These are phyloP conservation scores for Lottia scabra DNA, from an alignment of 2,888 invertebrate species.

Conservation along the genomic window DNA sequence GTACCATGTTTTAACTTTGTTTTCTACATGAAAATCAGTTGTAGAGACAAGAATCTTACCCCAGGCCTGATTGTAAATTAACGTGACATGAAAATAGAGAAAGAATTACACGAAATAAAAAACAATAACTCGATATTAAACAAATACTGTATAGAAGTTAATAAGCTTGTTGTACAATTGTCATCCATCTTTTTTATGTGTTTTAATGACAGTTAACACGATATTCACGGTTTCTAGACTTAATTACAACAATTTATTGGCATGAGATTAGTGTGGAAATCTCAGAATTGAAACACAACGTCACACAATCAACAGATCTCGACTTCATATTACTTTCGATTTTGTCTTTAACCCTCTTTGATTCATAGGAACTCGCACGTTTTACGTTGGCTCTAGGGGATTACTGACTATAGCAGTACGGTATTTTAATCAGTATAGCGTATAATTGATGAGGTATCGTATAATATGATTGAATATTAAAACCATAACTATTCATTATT, in stretches of 20 bases:
- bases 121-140: not conserved
- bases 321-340: not conserved
- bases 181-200: slow-evolving; percentile 6
- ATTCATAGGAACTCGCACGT: not conserved
- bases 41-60: not conserved
- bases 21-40: not conserved
- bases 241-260: not conserved
- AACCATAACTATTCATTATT: too few relatives aligned
- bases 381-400: not conserved
- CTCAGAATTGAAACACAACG: too few relatives aligned
- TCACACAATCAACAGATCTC: too few relatives aligned
- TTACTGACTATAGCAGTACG: not conserved
- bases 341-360: not conserved
- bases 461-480: too few relatives aligned
- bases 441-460: too few relatives aligned
- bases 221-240: not conserved
- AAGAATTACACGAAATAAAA: not conserved
- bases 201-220: not conserved
- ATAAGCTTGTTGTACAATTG: not conserved
- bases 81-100: not conserved
- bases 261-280: not conserved
- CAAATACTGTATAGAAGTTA: not conserved
- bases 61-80: not conserved
- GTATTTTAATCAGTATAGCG: too few relatives aligned
- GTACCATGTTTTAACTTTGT: not conserved